These are phyloP conservation scores for Marasmarcha lunaedactyla DNA, from an alignment of 2,888 invertebrate genomes.

Conservation along the genomic window DNA sequence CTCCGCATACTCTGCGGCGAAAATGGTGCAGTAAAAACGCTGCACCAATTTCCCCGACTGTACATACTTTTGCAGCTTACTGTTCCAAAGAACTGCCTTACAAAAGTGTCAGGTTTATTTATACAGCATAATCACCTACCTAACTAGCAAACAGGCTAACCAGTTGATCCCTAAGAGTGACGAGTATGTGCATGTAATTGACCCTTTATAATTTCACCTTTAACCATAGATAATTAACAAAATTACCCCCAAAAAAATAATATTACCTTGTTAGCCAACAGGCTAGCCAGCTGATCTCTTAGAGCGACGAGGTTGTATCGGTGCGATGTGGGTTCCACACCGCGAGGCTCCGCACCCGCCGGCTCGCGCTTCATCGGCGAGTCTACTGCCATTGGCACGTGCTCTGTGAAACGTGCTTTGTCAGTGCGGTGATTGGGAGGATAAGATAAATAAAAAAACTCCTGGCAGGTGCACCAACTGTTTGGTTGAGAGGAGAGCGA, in stretches of 20 bases:
- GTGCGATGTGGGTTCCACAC: constrained; percentile 49
- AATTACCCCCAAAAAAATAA: too few species aligned
- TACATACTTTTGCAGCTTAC: too few species aligned
- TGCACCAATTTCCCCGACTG: too few species aligned
- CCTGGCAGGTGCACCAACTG: background rate
- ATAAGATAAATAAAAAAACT: constrained; percentile 1
- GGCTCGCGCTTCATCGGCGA: constrained; percentile 43
- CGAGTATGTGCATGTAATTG: constrained; percentile 52
- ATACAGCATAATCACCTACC: too few species aligned
- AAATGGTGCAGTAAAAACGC: too few species aligned
- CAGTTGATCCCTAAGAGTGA: constrained; percentile 52
- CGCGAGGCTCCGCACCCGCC: constrained; percentile 31
- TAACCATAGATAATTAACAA: too few species aligned
- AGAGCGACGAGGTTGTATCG: constrained; percentile 46
- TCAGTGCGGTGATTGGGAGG: constrained; percentile 8
- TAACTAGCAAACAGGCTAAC: constrained; percentile 39
- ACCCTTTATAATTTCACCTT: too few species aligned
- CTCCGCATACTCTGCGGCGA: too few species aligned
- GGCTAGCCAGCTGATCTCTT: constrained; percentile 45
- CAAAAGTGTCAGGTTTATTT: too few species aligned
- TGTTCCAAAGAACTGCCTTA: too few species aligned
- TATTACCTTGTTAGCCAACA: constrained; percentile 47
- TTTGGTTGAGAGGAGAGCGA: too few species aligned
- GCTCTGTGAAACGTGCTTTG: constrained; percentile 20
- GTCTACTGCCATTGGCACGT: constrained; percentile 40